Evolutionary conservation across 2,888 invertebrate species (phyloP), one percentile per base, ranked within the genome.

Genomic region (Andrena marginata): DNA sequence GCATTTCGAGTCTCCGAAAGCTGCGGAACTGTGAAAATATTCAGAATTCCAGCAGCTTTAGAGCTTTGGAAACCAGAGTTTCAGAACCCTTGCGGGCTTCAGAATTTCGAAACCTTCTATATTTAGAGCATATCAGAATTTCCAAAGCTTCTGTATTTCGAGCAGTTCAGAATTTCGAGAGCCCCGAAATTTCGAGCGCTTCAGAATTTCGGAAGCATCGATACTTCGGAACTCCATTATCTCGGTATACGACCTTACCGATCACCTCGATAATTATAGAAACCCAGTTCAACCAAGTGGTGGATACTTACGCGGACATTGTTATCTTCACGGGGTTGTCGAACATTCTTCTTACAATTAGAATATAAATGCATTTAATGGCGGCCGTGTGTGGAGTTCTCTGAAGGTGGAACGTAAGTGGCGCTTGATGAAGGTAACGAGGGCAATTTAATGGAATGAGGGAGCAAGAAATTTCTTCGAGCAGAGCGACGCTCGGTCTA

Each of bases 381-480:
- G 35, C 33, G 26, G n/a, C n/a, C 35, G n/a, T 59, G 59, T 59
- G 56, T 10, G 13, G 56, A 42, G n/a, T 16, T 42, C 26, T 59
- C 26, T n/a, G 35, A 59, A 54, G 56, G 35, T 20, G 56, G 56
- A 59, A 59, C 35, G 35, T 2, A 35, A 42, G 29, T n/a, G 33
- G 33, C 10, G 29, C 35, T 72, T 35, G 23, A 72, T 59, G 51
- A 67, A 33, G 59, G 60, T 69, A 78, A 64, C 63, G 33, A 26
- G 63, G 63, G 48, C 56, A 69, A 80, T 80, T 70, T 70, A 65
- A 76, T 33, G 54, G 42, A 76, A 75, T 16, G 59, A 42, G 60
- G 59, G 69, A 68, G 69, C 26, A 60, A 75, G 74, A 51, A 65
- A 74, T 69, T 64, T 59, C 23, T 54, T 68, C 48, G 63, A 51